Base-by-base conservation (phyloP, 2,797 vertebrate genomes). In the Alauda arvensis region DNA sequence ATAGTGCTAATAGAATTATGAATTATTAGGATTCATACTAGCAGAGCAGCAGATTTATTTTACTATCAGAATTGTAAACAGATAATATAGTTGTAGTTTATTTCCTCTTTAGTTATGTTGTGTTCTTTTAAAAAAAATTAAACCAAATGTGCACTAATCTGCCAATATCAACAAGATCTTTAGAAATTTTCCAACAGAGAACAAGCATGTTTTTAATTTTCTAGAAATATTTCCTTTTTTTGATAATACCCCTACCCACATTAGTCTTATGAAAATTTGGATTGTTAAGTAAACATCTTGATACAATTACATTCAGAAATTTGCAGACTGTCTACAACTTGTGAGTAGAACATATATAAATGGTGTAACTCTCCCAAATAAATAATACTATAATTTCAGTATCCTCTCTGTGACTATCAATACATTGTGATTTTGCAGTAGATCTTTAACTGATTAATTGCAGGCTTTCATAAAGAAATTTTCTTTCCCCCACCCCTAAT, bases 191-290 rank as follows among this genome's bases (percentile, higher is more conserved):
- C 48, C 24, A 24, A 81, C 60, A 90, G 60, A 93, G 76, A 92
- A 68, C 13, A 8, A 85, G 6, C 48, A 68, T 85, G 8, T 79
- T 93, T 94, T 68, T 70, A 8, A 62, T 21, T 24, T 68, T 33
- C 48, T 80, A 28, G 87, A 95, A 93, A 93, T 95, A 94, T 93
- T 96, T 95, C 78, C 40, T 76, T 89, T 94, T 85, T 37, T 77
- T 39, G 60, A 83, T 86, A 94, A 94, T 89, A 79, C 40, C 51
- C 75, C 37, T 87, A 79, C 29, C 29, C 29, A 48, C 80, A 93
- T 51, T 53, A 43, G 91, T 95, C 26, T 67, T 89, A 69, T 77
- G 71, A 92, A 94, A 93, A 48, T 83, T 92, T 67, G 3, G 26
- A 14, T 39, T 53, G 21, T 9, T 82, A 83, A 37, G 56, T 42